Conservation (phyloP, 2,888 invertebrate species). For the Andrena praecox region DNA sequence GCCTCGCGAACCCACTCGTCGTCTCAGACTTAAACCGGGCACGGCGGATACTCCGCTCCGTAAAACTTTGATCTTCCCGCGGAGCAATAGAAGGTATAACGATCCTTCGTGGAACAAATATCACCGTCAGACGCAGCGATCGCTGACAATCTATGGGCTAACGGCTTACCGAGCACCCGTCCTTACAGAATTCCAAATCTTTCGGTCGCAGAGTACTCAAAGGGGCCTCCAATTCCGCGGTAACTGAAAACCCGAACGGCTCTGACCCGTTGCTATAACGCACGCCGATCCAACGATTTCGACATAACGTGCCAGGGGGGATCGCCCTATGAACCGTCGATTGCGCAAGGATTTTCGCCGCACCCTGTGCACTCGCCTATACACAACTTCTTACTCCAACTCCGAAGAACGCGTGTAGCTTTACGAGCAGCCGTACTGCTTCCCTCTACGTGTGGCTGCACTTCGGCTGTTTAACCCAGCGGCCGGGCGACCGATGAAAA, state of each 20-base stretch:
- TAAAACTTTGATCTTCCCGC: not conserved
- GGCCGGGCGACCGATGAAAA: conserved; percentile 39
- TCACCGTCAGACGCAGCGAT: no score
- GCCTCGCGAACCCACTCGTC: conserved; percentile 1
- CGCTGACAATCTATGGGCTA: no score
- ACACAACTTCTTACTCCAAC: conserved; percentile 33
- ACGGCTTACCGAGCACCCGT: no score
- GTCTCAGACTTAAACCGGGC: not conserved
- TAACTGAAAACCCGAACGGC: no score
- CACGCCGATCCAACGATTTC: not conserved
- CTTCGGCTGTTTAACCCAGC: conserved; percentile 50
- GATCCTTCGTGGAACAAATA: no score
- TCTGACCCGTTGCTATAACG: not conserved
- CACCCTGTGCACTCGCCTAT: conserved; percentile 5
- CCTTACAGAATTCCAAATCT: no score
- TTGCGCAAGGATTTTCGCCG: conserved; percentile 27
- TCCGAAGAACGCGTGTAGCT: conserved; percentile 19
- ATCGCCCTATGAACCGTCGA: not conserved
- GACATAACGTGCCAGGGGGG: not conserved
- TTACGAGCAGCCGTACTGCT: conserved; percentile 27
- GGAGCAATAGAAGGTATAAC: no score
- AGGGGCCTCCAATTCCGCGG: no score
- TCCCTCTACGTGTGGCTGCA: conserved; percentile 4
- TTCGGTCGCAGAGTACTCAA: no score
- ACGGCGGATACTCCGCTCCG: not conserved